These are phyloP conservation scores for Seira ritae DNA, from an alignment of 2,888 invertebrate genomes.

Conservation along the genomic window DNA sequence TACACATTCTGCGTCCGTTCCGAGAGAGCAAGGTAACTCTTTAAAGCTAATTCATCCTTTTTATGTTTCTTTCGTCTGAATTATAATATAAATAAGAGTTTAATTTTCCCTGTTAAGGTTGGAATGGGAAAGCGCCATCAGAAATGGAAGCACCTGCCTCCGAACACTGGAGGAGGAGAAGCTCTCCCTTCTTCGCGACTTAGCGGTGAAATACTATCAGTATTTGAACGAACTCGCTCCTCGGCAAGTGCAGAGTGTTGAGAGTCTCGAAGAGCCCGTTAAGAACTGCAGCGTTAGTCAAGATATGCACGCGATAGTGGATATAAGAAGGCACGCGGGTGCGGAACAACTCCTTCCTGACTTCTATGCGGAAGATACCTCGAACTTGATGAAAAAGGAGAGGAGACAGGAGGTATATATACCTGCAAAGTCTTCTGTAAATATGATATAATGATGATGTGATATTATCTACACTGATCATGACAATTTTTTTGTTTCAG, in stretches of 20 bases:
- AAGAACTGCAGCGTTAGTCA: conserved; percentile 79
- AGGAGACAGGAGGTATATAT: conserved; percentile 85
- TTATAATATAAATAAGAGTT: not conserved
- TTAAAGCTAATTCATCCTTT: not conserved
- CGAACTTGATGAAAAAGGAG: conserved; percentile 94
- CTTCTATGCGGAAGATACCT: conserved; percentile 96
- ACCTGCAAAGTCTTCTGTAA: not conserved
- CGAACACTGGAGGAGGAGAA: conserved; percentile 94
- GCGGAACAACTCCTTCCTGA: conserved; percentile 93
- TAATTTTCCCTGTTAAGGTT: conserved; percentile 78
- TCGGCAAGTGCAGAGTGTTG: conserved; percentile 82
- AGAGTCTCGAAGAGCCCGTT: conserved; percentile 83
- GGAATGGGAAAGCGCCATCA: conserved; percentile 94
- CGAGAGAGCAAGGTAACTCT: conserved; percentile 86
- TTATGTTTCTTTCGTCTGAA: not conserved
- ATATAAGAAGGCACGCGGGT: conserved; percentile 83
- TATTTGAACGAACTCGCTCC: conserved; percentile 85
- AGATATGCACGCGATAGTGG: conserved; percentile 81
- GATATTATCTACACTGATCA: not conserved
- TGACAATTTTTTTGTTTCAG: conserved; percentile 75
- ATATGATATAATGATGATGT: not conserved
- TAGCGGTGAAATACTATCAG: conserved; percentile 79
- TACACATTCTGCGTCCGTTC: conserved; percentile 93
- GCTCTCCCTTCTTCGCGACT: conserved; percentile 86
- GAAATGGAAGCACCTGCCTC: conserved; percentile 90